Percentiles rank a stretch among this genome's conserved stretches.
Evolutionary conservation across 2,888 invertebrate genomes (phyloP).

Genomic region (Lithodes maja): DNA sequence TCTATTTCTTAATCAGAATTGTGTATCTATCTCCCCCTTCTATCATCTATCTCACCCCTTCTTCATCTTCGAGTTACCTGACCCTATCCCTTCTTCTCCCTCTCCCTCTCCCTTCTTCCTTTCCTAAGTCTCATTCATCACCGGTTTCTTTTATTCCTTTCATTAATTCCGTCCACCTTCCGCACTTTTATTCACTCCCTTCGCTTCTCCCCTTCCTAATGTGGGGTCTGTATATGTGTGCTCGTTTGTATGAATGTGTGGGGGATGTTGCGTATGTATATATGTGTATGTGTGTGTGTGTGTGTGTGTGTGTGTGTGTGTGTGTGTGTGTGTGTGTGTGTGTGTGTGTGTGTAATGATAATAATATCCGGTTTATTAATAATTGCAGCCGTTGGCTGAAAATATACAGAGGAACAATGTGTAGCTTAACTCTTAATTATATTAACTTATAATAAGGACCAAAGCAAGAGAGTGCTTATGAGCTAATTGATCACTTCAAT

Average conservation of each 20-base stretch:
- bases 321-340: conserved; percentile 1
- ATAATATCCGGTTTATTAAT: too few relatives aligned
- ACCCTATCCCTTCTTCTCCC: not conserved
- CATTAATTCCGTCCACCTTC: not conserved
- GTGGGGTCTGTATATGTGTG: not conserved
- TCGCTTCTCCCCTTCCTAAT: not conserved
- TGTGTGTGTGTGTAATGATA: not conserved
- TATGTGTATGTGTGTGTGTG: not conserved
- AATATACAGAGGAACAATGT: too few relatives aligned
- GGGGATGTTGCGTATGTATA: not conserved
- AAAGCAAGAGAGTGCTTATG: too few relatives aligned
- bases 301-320: not conserved
- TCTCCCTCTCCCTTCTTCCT: not conserved
- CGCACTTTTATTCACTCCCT: not conserved
- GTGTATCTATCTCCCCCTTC: not conserved
- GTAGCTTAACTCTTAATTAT: too few relatives aligned
- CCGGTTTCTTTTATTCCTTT: not conserved
- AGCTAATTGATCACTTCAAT: too few relatives aligned
- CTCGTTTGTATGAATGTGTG: not conserved
- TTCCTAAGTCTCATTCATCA: not conserved
- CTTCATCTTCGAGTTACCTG: not conserved
- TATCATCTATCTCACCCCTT: not conserved
- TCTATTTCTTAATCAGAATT: too few relatives aligned
- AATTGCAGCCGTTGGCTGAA: too few relatives aligned
- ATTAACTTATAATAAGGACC: too few relatives aligned